A percentile compares a stretch with the other conserved stretches of the same genome.
These are phyloP conservation scores for Aethes cnicana DNA, from an alignment of 2,888 invertebrate species.

Conservation along the genomic window DNA sequence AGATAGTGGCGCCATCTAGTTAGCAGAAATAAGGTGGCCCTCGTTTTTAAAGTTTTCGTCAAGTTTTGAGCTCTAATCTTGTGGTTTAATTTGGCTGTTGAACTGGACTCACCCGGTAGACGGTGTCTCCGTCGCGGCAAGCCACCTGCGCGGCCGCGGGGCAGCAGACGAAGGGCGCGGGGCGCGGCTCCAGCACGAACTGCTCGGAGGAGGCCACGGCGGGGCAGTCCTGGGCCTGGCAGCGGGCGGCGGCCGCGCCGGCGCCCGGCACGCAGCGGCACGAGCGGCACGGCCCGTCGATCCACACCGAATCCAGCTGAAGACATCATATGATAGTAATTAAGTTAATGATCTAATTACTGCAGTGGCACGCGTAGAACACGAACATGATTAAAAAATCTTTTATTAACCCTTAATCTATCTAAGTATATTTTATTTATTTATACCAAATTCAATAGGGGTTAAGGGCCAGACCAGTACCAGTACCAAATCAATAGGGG, in stretches of 20 bases:
- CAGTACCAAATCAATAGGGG: too few species aligned
- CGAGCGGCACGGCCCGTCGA: conserved; percentile 86
- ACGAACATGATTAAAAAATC: too few species aligned
- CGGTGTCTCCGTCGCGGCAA: conserved; percentile 76
- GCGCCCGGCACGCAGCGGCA: conserved; percentile 79
- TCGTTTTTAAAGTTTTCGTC: too few species aligned
- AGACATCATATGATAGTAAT: neutral
- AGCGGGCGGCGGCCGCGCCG: conserved; percentile 52
- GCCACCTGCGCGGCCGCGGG: conserved; percentile 80
- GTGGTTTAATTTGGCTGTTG: neutral
- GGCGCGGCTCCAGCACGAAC: conserved; percentile 79
- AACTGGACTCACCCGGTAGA: conserved; percentile 65
- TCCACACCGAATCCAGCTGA: conserved; percentile 81
- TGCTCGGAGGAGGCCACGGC: conserved; percentile 68
- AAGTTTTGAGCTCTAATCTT: too few species aligned
- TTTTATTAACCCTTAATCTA: too few species aligned
- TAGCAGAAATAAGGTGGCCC: too few species aligned
- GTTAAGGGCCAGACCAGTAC: too few species aligned
- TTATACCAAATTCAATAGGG: too few species aligned
- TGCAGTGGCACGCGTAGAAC: neutral
- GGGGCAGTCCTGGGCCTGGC: conserved; percentile 80
- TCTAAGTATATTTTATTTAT: too few species aligned
- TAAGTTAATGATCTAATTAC: neutral
- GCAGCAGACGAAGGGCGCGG: conserved; percentile 85
- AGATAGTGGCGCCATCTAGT: too few species aligned